These are phyloP conservation scores for Dipodomys merriami DNA, from an alignment of 2,113 vertebrate genomes.

Conservation along the genomic window DNA sequence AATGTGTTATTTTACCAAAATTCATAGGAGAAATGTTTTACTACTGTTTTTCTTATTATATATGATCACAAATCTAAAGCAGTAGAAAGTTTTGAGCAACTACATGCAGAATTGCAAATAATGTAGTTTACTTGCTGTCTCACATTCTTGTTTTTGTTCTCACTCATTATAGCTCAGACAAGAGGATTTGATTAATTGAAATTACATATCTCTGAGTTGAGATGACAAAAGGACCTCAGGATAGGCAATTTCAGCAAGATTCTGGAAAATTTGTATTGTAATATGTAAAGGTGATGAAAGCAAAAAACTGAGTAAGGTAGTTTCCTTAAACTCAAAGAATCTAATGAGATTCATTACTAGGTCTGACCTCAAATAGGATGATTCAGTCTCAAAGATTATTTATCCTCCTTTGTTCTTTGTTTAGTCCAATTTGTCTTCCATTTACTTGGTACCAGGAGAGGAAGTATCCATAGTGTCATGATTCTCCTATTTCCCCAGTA, in stretches of 20 bases:
- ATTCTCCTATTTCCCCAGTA: too few relatives aligned
- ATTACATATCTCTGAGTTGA: neutral
- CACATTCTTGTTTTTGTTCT: neutral
- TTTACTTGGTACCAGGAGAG: neutral
- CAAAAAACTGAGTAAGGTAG: neutral
- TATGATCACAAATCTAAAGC: slow-evolving; percentile 44
- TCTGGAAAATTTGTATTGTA: neutral
- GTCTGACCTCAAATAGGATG: neutral
- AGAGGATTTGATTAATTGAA: slow-evolving; percentile 26
- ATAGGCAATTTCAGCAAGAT: neutral
- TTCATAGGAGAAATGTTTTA: slow-evolving; percentile 10
- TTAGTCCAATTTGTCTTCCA: neutral
- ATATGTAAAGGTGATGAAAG: neutral
- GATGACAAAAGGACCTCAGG: neutral
- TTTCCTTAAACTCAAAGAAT: neutral
- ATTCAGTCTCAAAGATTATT: neutral
- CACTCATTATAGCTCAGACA: neutral
- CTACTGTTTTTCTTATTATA: neutral
- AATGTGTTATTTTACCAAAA: neutral
- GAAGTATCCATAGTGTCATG: neutral
- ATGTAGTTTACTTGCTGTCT: neutral
- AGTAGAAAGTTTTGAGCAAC: neutral
- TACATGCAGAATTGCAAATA: neutral
- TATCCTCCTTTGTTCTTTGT: neutral
- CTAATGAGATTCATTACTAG: neutral